Base-by-base conservation (phyloP, 1,140 invertebrate genomes). In the Hycleus phaleratus region DNA sequence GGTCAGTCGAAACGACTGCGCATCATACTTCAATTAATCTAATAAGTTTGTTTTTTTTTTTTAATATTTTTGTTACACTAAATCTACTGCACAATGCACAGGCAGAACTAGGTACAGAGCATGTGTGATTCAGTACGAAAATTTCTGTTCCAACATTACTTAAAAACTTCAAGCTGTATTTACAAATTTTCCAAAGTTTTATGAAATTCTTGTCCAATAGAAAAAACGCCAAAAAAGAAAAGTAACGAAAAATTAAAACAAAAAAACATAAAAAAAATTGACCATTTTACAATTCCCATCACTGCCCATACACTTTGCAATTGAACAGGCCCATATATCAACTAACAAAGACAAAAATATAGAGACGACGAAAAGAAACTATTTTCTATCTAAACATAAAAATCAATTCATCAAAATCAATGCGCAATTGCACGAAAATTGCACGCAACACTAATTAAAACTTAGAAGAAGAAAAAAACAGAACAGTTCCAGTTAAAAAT, bases 91-190 rank as follows among this genome's bases (percentile, higher is more conserved):
- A 52, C 51, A 61, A 69, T 64, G 59, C 62, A 66, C 59, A 69
- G 63, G 65, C 63, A 65, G 58, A 59, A 60, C 65, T 69, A 64
- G 61, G 59, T 67, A 69, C 65, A 67, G 57, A 62, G 66, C 62
- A 60, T 60, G 56, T 32, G 32, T 54, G 56, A 55, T 62, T 60
- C 61, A 60, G 63, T 62, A 64, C 57, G 51, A 63, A 61, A 68
- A 53, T 58, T 58, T 56, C 47, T 42, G 54, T 7, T 32, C 32
- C 4, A 32, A 32, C 32, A 32, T 32, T 32, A 18, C 18, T 32
- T 61, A 24, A 50, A 55, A 52, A 46, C 59, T 49, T 59, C 62
- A 63, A 67, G 62, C 62, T 53, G 56, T 62, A 62, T 62, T 59
- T 60, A 63, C 61, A 63, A 52, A 4, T 32, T 32, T 32, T 32